Base-by-base conservation (phyloP, 2,888 invertebrate species). In the Scaeva pyrastri region DNA sequence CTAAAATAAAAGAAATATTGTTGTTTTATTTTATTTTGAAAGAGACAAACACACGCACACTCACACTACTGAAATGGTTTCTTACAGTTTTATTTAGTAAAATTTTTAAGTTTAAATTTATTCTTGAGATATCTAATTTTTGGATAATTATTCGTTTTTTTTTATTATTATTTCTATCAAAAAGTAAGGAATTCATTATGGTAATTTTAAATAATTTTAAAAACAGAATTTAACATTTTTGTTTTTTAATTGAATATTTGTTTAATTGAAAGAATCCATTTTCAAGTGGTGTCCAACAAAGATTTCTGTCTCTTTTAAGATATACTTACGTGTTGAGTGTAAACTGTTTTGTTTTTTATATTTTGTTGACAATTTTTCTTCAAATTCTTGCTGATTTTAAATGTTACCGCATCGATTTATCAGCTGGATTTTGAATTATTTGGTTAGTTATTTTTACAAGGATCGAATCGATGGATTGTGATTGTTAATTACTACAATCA, bases 1-100 rank as follows among this genome's bases (percentile, higher is more conserved):
- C 50, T 45, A 11, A 36, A 68, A 68, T 8, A 71, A 71, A 52
- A 56, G 36, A 60, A 48, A 41, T 56, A 56, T 56, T 52, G 86
- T 86, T 78, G 82, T 82, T 82, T 86, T 82, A 82, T 86, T 86
- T 45, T 45, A 26, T 86, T 86, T 73, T 70, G 21, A 62, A 60
- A 31, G 7, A 56, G 41, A 31, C 31, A 55, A 56, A 19, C 14
- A 19, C 31, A 5, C 31, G 6, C 31, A n/a, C 26, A 10, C 48
- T 19, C 16, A 43, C 71, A 77, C 73, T 81, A 82, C 81, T 71
- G 86, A 86, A 86, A 86, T 86, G 86, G 86, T 86, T 86, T 86
- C 86, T 86, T 82, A 86, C 86, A 86, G 86, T 86, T 86, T 86
- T 50, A 52, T 82, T 76, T 70, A 14, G 50, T 68, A 50, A 58